Evolutionary conservation across 2,888 invertebrate species (phyloP), one percentile per base, ranked within the genome.

Genomic region (Tipula unca): DNA sequence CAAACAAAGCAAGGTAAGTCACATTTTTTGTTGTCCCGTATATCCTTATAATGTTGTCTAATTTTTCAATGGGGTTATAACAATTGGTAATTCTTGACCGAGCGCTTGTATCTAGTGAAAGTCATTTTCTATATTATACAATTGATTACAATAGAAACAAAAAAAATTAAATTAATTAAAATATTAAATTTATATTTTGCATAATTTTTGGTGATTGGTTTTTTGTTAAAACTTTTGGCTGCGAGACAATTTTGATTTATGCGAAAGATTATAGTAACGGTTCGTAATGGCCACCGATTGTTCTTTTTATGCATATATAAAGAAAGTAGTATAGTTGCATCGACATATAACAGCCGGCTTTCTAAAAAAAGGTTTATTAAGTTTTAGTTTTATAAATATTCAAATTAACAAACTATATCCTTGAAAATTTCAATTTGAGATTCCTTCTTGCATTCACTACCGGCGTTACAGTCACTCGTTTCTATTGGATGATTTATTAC

Each of bases 1-100:
- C 92, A 91, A 20, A 84, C 84, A 84, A 84, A 84, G 84, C 84
- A 84, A 84, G 39, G 84, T 84, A 84, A 36, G 69, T 20, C 69
- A 69, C 13, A 25, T 25, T 69, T 69, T 25, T 48, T 48, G n/a
- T n/a, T n/a, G n/a, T n/a, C n/a, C 35, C 35, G 6, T 4, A 3
- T 35, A 35, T 35, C n/a, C 6, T 35, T 35, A 35, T 35, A 35
- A 35, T 35, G 35, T 3, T 35, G 35, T 35, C 35, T 35, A 35
- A 35, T 39, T 39, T 39, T 39, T 39, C 13, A n/a, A n/a, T n/a
- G n/a, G 32, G 32, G 32, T 6, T 48, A 48, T 3, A 14, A 17
- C 3, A 48, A 48, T 48, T 48, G 8, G n/a, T 48, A 69, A 25
- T 25, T 5, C 13, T 4, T 10, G 69, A 3, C 3, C 69, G 20